Percentiles rank a stretch among this genome's conserved stretches.
Evolutionary conservation across 2,888 invertebrate species (phyloP).

Genomic region (Ectemnius lituratus): DNA sequence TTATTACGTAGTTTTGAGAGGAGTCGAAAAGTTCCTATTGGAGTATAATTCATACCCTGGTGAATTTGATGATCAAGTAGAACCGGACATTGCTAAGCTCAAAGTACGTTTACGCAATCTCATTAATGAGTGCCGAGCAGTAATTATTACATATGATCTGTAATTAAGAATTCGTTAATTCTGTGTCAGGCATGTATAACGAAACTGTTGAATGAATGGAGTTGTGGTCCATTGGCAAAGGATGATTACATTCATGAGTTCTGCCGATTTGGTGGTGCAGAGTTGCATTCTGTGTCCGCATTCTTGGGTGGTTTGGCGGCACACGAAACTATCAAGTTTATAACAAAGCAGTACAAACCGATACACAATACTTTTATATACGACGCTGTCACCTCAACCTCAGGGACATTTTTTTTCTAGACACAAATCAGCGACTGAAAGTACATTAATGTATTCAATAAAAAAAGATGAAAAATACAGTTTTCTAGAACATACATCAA

Average conservation of each 20-base stretch:
- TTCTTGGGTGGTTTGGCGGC: conserved; percentile 96
- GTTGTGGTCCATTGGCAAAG: conserved; percentile 86
- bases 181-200: conserved; percentile 79
- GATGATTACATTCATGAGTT: conserved; percentile 97
- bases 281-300: conserved; percentile 96
- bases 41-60: conserved; percentile 96
- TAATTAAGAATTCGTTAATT: not conserved
- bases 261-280: conserved; percentile 96
- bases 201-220: conserved; percentile 92
- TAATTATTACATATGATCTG: too few species aligned
- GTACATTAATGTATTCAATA: conserved; percentile 18
- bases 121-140: too few species aligned
- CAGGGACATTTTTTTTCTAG: conserved; percentile 89
- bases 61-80: conserved; percentile 89
- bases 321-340: conserved; percentile 93
- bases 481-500: conserved; percentile 36
- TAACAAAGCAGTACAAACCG: conserved; percentile 97
- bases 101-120: conserved; percentile 80
- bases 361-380: conserved; percentile 97
- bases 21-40: conserved; percentile 92
- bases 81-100: conserved; percentile 92
- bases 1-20: conserved; percentile 93
- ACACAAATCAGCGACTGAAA: not conserved
- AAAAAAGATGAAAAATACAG: conserved; percentile 31
- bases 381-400: conserved; percentile 94